These are phyloP conservation scores for Ceratitis capitata DNA, from an alignment of 1,140 invertebrate genomes.

Conservation along the genomic window DNA sequence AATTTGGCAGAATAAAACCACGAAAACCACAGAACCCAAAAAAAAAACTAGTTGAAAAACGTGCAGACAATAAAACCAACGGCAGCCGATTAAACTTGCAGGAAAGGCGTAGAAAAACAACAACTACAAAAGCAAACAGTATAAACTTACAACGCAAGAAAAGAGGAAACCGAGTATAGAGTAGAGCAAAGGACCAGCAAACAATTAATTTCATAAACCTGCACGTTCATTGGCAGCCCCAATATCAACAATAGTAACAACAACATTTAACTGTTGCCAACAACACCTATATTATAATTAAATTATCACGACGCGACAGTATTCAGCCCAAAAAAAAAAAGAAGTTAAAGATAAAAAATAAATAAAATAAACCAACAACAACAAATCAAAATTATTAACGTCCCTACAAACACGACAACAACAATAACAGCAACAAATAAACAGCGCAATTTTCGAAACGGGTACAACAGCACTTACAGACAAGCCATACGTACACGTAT, in stretches of 20 bases:
- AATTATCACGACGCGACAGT: slow-evolving; percentile 19
- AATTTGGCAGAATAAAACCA: neutral
- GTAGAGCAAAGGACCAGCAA: neutral
- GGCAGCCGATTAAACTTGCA: slow-evolving; percentile 16
- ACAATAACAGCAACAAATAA: neutral
- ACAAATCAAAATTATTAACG: slow-evolving; percentile 9
- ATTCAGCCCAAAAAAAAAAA: neutral
- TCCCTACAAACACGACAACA: neutral
- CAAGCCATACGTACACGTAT: no score
- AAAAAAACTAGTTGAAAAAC: neutral
- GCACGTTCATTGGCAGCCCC: neutral
- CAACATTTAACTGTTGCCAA: neutral
- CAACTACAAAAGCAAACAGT: neutral
- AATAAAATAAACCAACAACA: no score
- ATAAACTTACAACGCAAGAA: neutral
- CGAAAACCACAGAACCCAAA: neutral
- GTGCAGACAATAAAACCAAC: neutral
- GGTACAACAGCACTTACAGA: neutral
- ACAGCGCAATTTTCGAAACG: neutral
- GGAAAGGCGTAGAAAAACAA: neutral
- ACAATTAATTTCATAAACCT: neutral
- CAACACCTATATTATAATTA: slow-evolving; percentile 2
- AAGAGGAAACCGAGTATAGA: neutral
- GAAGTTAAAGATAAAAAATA: neutral
- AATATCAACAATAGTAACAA: neutral